Evolutionary conservation across 2,113 vertebrate genomes (phyloP).

Genomic region (Cryptomyrus ogoouensis): DNA sequence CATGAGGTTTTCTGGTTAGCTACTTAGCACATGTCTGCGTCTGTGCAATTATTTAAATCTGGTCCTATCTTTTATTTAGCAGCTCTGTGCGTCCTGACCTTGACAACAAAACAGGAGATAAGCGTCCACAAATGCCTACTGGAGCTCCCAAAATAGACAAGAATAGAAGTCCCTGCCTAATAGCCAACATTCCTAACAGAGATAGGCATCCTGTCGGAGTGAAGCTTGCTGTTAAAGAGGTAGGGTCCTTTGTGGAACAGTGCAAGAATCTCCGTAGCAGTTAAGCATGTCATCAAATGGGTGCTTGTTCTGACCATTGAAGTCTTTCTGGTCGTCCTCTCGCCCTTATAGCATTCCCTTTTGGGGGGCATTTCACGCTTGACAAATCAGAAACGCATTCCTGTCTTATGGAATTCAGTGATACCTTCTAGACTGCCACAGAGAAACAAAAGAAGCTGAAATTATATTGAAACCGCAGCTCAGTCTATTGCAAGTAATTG

Average conservation of each 20-base stretch:
- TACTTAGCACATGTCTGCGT: not conserved
- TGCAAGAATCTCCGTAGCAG: not conserved
- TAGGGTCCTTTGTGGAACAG: constrained; percentile 22
- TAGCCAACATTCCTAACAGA: constrained; percentile 42
- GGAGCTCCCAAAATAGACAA: constrained; percentile 46
- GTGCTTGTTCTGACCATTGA: not conserved
- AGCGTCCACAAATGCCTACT: constrained; percentile 39
- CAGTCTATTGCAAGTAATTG: not conserved
- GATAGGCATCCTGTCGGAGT: constrained; percentile 39
- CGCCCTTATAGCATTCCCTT: not conserved
- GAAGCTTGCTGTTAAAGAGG: constrained; percentile 43
- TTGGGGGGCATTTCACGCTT: not conserved
- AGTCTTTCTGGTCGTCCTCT: not conserved
- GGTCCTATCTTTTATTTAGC: constrained; percentile 19
- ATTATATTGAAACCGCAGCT: not conserved
- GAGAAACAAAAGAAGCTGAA: not conserved
- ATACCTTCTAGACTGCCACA: not conserved
- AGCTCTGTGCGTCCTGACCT: constrained; percentile 37
- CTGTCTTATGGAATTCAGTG: not conserved
- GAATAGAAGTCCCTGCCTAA: constrained; percentile 44
- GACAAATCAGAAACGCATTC: not conserved
- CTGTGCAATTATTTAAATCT: constrained; percentile 28
- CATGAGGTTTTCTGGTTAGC: not conserved
- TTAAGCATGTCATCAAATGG: not conserved
- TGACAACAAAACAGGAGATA: constrained; percentile 46